Evolutionary conservation across 2,797 vertebrate genomes (phyloP).

Genomic region (Nannoperca obscura): DNA sequence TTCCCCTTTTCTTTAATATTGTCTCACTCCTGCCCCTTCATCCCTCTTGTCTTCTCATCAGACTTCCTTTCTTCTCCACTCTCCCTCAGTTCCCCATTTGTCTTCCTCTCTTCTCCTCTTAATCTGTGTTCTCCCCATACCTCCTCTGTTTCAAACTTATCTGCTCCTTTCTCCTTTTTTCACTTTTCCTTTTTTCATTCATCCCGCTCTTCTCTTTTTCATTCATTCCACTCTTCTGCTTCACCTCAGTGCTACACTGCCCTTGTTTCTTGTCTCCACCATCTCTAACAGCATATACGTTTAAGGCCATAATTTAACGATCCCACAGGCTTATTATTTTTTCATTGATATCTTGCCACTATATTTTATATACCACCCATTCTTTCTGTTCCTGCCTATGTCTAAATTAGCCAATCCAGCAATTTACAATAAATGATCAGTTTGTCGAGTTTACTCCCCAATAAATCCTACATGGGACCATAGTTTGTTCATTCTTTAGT

Average conservation of each 20-base stretch:
- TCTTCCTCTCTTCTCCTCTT: slow-evolving; percentile 15
- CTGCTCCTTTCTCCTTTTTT: not conserved
- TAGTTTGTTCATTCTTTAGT: not conserved
- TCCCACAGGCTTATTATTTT: slow-evolving; percentile 11
- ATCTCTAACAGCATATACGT: slow-evolving; percentile 16
- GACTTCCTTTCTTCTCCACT: not conserved
- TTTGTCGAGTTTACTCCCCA: not conserved
- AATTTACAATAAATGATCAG: not conserved
- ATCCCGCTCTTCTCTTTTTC: not conserved
- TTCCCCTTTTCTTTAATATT: not conserved
- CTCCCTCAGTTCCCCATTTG: slow-evolving; percentile 6
- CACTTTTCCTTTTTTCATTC: not conserved
- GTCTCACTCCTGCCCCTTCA: not conserved
- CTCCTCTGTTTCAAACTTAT: not conserved
- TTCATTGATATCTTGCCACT: not conserved
- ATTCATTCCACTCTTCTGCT: not conserved
- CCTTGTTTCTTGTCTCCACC: not conserved
- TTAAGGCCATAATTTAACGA: slow-evolving; percentile 13
- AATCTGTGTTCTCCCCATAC: not conserved
- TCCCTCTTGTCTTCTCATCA: slow-evolving; percentile 2
- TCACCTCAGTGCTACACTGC: not conserved
- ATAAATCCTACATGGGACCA: not conserved
- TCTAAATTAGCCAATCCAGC: slow-evolving; percentile 5
- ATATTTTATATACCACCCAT: slow-evolving; percentile 1
- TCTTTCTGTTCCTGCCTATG: slow-evolving; percentile 7